These are phyloP conservation scores for Trichosurus vulpecula DNA, from an alignment of 2,797 vertebrate species.

Conservation along the genomic window DNA sequence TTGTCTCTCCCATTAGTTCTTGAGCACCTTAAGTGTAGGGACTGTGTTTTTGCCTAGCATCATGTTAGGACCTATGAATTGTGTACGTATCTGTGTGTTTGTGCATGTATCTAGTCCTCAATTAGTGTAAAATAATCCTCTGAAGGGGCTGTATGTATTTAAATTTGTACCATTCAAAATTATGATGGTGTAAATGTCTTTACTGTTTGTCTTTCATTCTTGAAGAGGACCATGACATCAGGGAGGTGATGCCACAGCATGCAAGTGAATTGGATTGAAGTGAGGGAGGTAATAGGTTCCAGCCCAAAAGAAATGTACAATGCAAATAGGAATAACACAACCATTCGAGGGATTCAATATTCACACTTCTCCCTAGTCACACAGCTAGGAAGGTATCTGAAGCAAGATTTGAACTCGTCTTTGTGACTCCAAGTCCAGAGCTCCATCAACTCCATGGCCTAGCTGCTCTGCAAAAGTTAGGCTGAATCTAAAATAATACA, in stretches of 20 bases:
- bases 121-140: background rate
- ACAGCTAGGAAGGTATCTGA: too few relatives aligned
- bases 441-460: too few relatives aligned
- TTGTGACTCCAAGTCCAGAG: too few relatives aligned
- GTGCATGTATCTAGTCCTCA: background rate
- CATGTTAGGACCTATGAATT: background rate
- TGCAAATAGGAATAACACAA: background rate
- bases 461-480: background rate
- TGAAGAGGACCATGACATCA: too few relatives aligned
- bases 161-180: background rate
- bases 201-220: too few relatives aligned
- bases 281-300: background rate
- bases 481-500: background rate
- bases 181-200: background rate
- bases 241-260: too few relatives aligned
- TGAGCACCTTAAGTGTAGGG: background rate
- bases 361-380: background rate
- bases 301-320: background rate
- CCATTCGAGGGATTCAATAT: background rate
- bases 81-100: background rate
- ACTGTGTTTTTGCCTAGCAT: background rate
- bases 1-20: too few relatives aligned
- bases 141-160: background rate
- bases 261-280: too few relatives aligned
- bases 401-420: too few relatives aligned